Evolutionary conservation across 2,888 invertebrate genomes (phyloP).

Genomic region (Poecilus cupreus): DNA sequence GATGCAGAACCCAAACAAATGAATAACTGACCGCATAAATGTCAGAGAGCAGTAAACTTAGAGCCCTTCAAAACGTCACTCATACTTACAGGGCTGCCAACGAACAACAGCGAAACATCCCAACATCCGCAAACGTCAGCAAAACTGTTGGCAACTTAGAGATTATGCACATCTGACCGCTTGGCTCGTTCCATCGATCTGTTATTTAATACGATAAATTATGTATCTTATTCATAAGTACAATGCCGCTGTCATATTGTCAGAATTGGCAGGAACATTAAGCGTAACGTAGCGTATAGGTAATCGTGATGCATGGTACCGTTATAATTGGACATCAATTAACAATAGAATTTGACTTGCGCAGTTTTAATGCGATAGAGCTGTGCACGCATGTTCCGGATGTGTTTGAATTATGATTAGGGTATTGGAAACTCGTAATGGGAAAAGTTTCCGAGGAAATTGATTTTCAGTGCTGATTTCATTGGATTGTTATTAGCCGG

Average conservation of each 20-base stretch:
- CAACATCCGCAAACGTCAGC: neutral
- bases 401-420: conserved; percentile 40
- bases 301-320: conserved; percentile 11
- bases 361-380: conserved; percentile 54
- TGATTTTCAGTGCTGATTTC: conserved; percentile 39
- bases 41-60: conserved; percentile 8
- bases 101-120: conserved; percentile 28
- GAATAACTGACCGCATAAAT: conserved; percentile 48
- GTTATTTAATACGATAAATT: conserved; percentile 50
- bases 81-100: conserved; percentile 43
- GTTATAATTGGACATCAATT: conserved; percentile 52
- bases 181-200: conserved; percentile 8
- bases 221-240: conserved; percentile 46
- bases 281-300: neutral
- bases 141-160: conserved; percentile 6
- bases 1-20: conserved; percentile 23
- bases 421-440: conserved; percentile 32
- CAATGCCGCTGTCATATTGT: conserved; percentile 48
- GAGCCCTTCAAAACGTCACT: conserved; percentile 54
- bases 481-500: conserved; percentile 36
- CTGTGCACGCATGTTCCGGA: neutral
- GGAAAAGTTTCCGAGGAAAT: conserved; percentile 30
- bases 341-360: conserved; percentile 53
- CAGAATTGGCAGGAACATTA: neutral
- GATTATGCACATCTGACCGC: conserved; percentile 47